Evolutionary conservation across 2,797 vertebrate genomes (phyloP), one percentile per base, ranked within the genome.

Genomic region (Anguilla anguilla): DNA sequence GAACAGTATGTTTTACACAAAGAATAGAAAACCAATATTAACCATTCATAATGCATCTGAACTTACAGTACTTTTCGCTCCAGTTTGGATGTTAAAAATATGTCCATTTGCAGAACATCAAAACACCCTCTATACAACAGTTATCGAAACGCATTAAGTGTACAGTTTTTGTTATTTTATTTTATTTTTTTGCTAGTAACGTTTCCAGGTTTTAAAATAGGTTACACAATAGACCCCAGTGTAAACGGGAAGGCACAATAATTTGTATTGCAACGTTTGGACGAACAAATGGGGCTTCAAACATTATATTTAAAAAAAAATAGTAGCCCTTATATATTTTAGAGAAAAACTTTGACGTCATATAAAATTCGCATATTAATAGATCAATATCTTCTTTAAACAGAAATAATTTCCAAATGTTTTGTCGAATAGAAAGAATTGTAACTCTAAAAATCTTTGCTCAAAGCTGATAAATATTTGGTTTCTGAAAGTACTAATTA

Each of bases 401-500:
- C 31, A 43, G 43, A 49, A 51, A 79, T 25, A 43, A 46, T 19
- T 25, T 82, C 25, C 46, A 49, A 28, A 82, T 82, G 79, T 82
- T 82, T 49, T 49, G 10, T 10, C 19, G n/a, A 25, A 51, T 51
- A 51, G 6, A 35, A 81, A 59, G 35, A 57, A 39, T 64, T 25
- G 74, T 17, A 46, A 67, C 25, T 35, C 28, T 35, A 84, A 57
- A 53, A 55, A 64, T 92, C 90, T 89, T 92, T 88, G 86, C 88
- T 87, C 77, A 88, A 90, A 86, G 91, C 91, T 92, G 92, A 93
- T 91, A 92, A 91, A 92, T 92, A 92, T 91, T 93, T 93, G 92
- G 88, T 94, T 91, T 92, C 93, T 91, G 86, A 95, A 96, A 96
- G 96, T 96, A 96, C 95, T 51, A 51, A 51, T 82, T 82, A 6